Evolutionary conservation across 2,113 vertebrate genomes (phyloP), one percentile per base, ranked within the genome.

Genomic region (Alethe diademata): DNA sequence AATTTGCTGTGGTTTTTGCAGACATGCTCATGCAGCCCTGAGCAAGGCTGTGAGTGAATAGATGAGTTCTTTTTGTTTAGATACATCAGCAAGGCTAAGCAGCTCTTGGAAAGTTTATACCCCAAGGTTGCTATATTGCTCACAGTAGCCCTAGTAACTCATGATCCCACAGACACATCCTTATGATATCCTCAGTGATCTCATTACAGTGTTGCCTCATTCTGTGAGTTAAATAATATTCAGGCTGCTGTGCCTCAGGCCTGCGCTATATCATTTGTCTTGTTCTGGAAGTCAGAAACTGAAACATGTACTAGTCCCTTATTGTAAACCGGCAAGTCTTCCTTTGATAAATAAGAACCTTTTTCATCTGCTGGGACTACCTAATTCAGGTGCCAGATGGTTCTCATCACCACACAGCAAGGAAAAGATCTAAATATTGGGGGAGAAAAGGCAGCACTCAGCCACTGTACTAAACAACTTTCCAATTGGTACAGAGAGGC

Each of bases 1-100:
- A 56, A 58, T 70, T 53, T 66, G 10, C 73, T 50, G 28, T 35
- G 50, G 47, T 54, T 89, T 43, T 48, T 13, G 17, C 50, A 87
- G 84, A 28, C 1, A 0, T 1, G 9, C 19, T 56, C 1, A 0
- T 18, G n/a, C 28, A 73, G 47, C 69, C 24, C 56, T 66, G 58
- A 93, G 51, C 73, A 91, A 86, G 73, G 29, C 42, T 73, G 31
- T 45, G 29, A 0, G 0, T 40, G 29, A 73, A 84, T 19, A 56
- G 5, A 3, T 3, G 25, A 70, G 18, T 31, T 93, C 62, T 36
- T 95, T 70, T 54, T 89, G 13, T 53, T 89, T 50, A 54, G 69
- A 54, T 33, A 54, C 28, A 78, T 38, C 65, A 78, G 70, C 33
- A 92, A 87, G 29, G 38, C 35, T 61, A 58, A 78, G 33, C 45